phyloP scores from a whole-genome alignment of 2,113 vertebrate genomes.

The Thunnus maccoyii region DNA sequence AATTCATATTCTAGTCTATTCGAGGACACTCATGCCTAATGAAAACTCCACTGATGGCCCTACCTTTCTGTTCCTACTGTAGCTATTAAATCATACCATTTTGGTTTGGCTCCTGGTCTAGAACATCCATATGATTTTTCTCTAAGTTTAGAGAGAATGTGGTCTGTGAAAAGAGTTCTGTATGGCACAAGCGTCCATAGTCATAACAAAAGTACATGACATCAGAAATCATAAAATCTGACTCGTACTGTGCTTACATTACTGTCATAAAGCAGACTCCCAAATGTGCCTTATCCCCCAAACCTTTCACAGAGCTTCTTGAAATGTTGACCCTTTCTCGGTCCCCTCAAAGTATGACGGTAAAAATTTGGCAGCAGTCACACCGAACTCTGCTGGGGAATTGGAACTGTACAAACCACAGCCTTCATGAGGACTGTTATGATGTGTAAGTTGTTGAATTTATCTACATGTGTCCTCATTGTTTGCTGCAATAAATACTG shows the following conservation, averaged over 20 bases:
- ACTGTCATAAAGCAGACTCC: slow-evolving; percentile 67
- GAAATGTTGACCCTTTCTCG: slow-evolving; percentile 41
- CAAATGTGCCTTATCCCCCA: slow-evolving; percentile 58
- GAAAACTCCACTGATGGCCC: not conserved
- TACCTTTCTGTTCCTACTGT: too few species aligned
- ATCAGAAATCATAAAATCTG: slow-evolving; percentile 70
- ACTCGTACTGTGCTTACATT: slow-evolving; percentile 67
- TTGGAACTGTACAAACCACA: slow-evolving; percentile 9
- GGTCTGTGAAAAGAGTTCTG: slow-evolving; percentile 5
- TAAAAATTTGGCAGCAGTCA: slow-evolving; percentile 49
- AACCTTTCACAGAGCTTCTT: slow-evolving; percentile 53
- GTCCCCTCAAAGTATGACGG: slow-evolving; percentile 21
- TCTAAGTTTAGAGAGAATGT: not conserved
- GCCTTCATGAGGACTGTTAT: slow-evolving; percentile 47
- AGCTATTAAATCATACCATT: too few species aligned
- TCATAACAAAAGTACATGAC: slow-evolving; percentile 67
- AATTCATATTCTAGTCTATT: too few species aligned
- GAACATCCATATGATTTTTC: not conserved
- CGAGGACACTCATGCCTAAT: too few species aligned
- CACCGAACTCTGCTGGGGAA: not conserved
- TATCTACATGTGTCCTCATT: slow-evolving; percentile 65
- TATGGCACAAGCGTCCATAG: slow-evolving; percentile 27
- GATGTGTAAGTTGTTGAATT: slow-evolving; percentile 67
- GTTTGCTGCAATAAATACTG: slow-evolving; percentile 71
- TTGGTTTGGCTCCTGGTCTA: too few species aligned